Base-by-base conservation (phyloP, 2,888 invertebrate genomes). In the Aphidoletes aphidimyza region DNA sequence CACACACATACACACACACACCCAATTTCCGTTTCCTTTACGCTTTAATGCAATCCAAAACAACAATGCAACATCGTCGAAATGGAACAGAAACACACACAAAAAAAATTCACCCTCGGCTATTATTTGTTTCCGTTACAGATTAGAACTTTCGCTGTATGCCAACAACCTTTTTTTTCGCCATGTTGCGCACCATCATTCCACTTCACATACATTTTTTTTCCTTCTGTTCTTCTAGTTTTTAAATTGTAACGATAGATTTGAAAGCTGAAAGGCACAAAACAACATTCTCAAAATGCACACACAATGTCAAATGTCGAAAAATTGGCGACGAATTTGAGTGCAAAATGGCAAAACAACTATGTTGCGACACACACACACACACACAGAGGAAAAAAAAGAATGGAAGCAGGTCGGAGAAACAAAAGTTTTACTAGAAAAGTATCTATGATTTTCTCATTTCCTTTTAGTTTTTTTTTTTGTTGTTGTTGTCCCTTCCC, bases 91-190 rank as follows among this genome's bases (percentile, higher is more conserved):
- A 47, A 2, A 19, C 8, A 19, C 17, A 47, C n/a, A 54, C 3
- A 54, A 54, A 54, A 54, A 54, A 54, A 8, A 54, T 26, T 54
- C 54, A 54, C 54, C 54, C 54, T 54, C 26, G 54, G 54, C 54
- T 54, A 54, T 54, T 54, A 54, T 54, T 54, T 54, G 54, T 54
- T 54, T 54, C 54, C 54, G 54, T 54, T 54, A 54, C 54, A 54
- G 54, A 54, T 54, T 54, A 54, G 54, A 54, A 54, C 54, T 54
- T 54, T 54, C n/a, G n/a, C 22, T 54, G 11, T 22, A 22, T 54
- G 54, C 26, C 6, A 26, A 54, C 54, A 54, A 54, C 54, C 5
- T 54, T 54, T 26, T 54, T 22, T 22, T 54, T 5, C 14, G 22
- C n/a, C n/a, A n/a, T n/a, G n/a, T n/a, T n/a, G n/a, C n/a, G n/a